Conservation (phyloP, 2,888 invertebrate species). For the Maniola hyperantus region DNA sequence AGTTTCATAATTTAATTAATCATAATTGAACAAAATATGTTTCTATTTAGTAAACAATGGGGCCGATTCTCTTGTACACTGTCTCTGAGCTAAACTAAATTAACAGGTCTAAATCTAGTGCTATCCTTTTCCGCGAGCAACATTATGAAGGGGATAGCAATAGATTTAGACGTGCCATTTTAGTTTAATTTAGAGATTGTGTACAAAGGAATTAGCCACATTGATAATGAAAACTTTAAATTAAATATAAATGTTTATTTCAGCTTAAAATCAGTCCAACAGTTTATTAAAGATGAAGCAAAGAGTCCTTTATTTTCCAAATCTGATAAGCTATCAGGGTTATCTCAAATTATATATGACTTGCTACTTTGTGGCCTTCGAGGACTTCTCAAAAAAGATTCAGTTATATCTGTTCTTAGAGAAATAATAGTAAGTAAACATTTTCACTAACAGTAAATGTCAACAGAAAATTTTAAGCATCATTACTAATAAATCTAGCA, state of each 20-base stretch:
- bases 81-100: no score
- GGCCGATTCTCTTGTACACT: no score
- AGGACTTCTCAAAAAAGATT: constrained; percentile 90
- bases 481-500: no score
- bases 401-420: constrained; percentile 86
- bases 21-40: no score
- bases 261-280: constrained; percentile 86
- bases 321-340: constrained; percentile 83
- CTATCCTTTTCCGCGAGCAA: no score
- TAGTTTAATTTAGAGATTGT: no score
- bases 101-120: no score
- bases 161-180: no score
- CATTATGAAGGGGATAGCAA: no score
- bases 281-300: constrained; percentile 84
- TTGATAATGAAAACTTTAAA: neutral
- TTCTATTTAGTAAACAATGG: neutral
- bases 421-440: constrained; percentile 88
- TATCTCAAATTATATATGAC: constrained; percentile 90
- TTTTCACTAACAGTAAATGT: neutral
- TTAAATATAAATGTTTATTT: constrained; percentile 18
- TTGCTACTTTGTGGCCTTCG: constrained; percentile 90
- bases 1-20: no score
- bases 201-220: no score
- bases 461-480: no score
- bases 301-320: constrained; percentile 85